These are phyloP conservation scores for Cyclargus thomasi DNA, from an alignment of 1,140 invertebrate species.

Conservation along the genomic window DNA sequence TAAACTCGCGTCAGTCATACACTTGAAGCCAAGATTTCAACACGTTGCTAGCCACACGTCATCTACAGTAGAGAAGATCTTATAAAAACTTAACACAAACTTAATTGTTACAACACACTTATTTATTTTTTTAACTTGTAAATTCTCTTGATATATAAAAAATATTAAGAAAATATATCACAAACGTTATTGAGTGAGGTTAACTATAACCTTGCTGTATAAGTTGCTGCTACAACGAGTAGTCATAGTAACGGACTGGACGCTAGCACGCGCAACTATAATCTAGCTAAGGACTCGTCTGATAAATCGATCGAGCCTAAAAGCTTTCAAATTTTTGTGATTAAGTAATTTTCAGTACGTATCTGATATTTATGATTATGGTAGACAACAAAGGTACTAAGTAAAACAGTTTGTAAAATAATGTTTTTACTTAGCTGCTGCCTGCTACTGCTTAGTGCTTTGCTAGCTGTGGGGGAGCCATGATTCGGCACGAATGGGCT, in stretches of 20 bases:
- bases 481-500: too few relatives aligned
- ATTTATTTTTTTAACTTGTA: too few relatives aligned
- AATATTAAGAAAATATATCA: neutral
- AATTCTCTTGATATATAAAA: too few relatives aligned
- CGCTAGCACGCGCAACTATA: slow-evolving; percentile 18
- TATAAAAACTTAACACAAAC: neutral
- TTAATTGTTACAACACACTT: neutral
- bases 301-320: neutral
- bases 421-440: too few relatives aligned
- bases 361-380: too few relatives aligned
- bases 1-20: slow-evolving; percentile 6
- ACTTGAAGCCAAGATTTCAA: slow-evolving; percentile 3
- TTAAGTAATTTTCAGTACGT: too few relatives aligned
- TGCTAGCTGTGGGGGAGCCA: too few relatives aligned
- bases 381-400: too few relatives aligned
- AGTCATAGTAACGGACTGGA: slow-evolving; percentile 31
- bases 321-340: neutral
- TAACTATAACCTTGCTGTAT: slow-evolving; percentile 8
- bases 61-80: neutral
- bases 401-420: too few relatives aligned
- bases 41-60: slow-evolving; percentile 8
- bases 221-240: slow-evolving; percentile 16
- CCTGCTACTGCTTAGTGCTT: too few relatives aligned
- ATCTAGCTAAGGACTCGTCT: neutral
- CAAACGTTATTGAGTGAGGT: neutral